Evolutionary conservation across 2,888 invertebrate genomes (phyloP).

Genomic region (Watsonalla cultraria): DNA sequence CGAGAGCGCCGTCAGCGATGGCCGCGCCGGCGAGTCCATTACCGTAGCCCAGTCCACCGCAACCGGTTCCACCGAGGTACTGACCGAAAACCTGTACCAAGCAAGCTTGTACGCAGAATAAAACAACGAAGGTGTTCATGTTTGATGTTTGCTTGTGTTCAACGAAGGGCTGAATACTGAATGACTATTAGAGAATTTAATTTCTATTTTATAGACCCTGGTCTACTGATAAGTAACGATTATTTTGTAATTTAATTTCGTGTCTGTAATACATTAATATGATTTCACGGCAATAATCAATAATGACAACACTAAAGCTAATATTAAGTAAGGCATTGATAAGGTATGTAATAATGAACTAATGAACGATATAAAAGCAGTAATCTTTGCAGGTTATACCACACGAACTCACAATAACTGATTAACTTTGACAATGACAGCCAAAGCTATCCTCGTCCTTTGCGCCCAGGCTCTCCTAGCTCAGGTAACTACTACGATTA

Average conservation of each 20-base stretch:
- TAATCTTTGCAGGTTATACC: not conserved
- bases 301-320: not conserved
- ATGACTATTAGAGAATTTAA: not conserved
- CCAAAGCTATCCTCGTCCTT: slow-evolving; percentile 2
- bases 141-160: slow-evolving; percentile 4
- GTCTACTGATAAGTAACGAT: not conserved
- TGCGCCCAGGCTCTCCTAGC: slow-evolving; percentile 8
- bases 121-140: slow-evolving; percentile 6
- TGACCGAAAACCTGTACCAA: slow-evolving; percentile 4
- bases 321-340: too few species aligned
- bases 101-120: slow-evolving; percentile 7
- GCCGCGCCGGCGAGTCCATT: not conserved
- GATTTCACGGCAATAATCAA: not conserved
- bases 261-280: not conserved
- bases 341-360: not conserved
- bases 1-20: too few species aligned
- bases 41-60: slow-evolving; percentile 3
- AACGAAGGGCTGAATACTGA: slow-evolving; percentile 3
- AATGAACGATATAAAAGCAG: not conserved
- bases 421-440: slow-evolving; percentile 1
- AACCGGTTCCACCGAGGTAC: not conserved
- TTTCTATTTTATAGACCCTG: not conserved
- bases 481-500: slow-evolving; percentile 3
- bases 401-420: not conserved
- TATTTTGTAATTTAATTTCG: not conserved